Base-by-base conservation (phyloP, 1,140 invertebrate genomes). In the Araneus ventricosus region DNA sequence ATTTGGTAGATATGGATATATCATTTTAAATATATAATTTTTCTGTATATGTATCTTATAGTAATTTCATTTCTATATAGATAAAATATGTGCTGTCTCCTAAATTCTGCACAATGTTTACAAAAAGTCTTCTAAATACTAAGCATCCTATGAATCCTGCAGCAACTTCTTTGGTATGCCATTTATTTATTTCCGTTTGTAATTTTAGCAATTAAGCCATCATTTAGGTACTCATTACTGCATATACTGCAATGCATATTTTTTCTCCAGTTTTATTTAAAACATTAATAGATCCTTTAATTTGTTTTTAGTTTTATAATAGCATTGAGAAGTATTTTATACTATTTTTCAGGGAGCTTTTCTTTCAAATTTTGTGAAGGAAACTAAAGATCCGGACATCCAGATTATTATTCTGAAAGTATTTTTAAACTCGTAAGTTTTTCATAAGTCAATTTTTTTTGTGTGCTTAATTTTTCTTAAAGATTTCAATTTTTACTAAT, bases 111-210 rank as follows among this genome's bases (percentile, higher is more conserved):
- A 17, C 41, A 22, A n/a, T 39, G 39, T 90, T 90, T 80, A 37
- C 52, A 39, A 79, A 67, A 52, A 59, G 88, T 59, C 39, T 61
- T 39, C 2, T 90, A 14, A 79, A 52, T 34, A 17, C 4, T 0
- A 90, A 90, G 37, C 41, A 79, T 10, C 67, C 75, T n/a, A 80
- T 90, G 59, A 79, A 90, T 90, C 45, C 88, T 80, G 88, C 88
- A n/a, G 67, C 88, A 80, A 34, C 14, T 34, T 22, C 27, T 34
- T 90, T 90, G 45, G 88, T 90, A 59, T 57, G 88, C 24, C 34
- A n/a, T 57, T 80, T 37, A 17, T 63, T 63, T 63, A n/a, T 63
- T 63, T 63, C 5, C 24, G 8, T 63, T n/a, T 6, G 24, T 24
- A 52, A 52, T 14, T 52, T 52, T 17, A 52, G 17, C 17, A 14